Conservation (phyloP, 2,888 invertebrate species). For the Pollenia amentaria region DNA sequence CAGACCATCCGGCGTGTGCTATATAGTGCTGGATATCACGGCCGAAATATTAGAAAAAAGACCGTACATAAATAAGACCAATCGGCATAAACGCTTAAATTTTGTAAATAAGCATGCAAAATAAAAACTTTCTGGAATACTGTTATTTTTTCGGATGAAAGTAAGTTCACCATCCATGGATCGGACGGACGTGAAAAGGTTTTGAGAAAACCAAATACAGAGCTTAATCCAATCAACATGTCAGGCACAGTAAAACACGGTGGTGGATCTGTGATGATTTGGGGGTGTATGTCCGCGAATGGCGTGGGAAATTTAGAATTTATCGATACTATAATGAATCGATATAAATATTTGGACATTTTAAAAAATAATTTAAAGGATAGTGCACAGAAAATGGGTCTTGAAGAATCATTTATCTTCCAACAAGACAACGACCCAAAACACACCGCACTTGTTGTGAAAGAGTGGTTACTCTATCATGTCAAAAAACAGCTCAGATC, state of each 20-base stretch:
- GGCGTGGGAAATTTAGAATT: neutral
- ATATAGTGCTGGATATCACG: neutral
- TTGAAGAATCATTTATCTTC: neutral
- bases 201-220: no score
- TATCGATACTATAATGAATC: neutral
- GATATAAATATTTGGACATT: neutral
- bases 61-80: neutral
- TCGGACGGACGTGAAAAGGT: no score
- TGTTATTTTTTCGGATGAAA: no score
- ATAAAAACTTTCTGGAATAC: no score
- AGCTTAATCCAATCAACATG: no score
- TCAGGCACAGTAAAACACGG: neutral
- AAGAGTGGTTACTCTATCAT: neutral
- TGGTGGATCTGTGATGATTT: neutral
- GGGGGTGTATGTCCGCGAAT: neutral
- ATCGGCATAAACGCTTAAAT: neutral
- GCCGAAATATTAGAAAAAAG: neutral
- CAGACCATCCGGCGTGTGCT: no score
- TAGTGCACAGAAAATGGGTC: neutral
- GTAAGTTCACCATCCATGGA: no score
- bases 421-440: neutral
- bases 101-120: neutral
- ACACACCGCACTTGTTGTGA: neutral
- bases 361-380: neutral
- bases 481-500: no score